Percentiles rank a stretch among this genome's conserved stretches.
Evolutionary conservation across 1,140 invertebrate genomes (phyloP).

Genomic region (Brachionus calyciflorus): DNA sequence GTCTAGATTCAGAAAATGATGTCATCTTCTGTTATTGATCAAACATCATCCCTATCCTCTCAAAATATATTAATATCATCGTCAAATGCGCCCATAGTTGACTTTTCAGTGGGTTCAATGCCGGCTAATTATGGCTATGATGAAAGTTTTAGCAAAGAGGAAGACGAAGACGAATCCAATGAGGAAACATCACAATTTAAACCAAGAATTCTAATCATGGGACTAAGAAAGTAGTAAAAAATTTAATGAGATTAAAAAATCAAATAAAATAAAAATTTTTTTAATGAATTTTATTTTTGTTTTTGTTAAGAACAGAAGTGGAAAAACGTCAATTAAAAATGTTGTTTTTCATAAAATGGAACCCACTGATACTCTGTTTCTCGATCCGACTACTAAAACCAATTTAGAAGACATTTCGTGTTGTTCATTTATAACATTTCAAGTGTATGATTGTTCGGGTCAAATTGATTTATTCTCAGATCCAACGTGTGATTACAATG

Average conservation of each 20-base stretch:
- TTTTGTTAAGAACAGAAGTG: constrained; percentile 67
- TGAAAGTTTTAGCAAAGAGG: constrained; percentile 39
- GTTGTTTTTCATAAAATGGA: constrained; percentile 99
- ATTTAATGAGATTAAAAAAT: background rate
- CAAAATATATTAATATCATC: background rate
- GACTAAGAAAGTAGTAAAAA: constrained; percentile 22
- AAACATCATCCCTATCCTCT: constrained; percentile 14
- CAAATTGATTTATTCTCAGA: constrained; percentile 93
- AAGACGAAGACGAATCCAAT: constrained; percentile 24
- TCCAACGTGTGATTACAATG: constrained; percentile 87
- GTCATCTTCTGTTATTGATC: constrained; percentile 31
- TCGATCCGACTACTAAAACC: constrained; percentile 97
- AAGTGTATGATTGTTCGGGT: constrained; percentile 99
- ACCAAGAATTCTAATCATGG: constrained; percentile 34
- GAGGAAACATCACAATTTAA: constrained; percentile 30
- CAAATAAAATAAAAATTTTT: background rate
- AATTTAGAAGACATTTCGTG: constrained; percentile 88
- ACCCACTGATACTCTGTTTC: constrained; percentile 97
- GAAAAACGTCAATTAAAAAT: constrained; percentile 99
- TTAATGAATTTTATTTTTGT: too few species aligned
- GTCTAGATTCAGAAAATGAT: too few species aligned
- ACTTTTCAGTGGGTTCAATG: constrained; percentile 46
- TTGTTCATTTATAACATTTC: constrained; percentile 97
- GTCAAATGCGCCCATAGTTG: constrained; percentile 5
- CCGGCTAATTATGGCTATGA: constrained; percentile 41